These are phyloP conservation scores for Helleia helle DNA, from an alignment of 2,888 invertebrate species.

Conservation along the genomic window DNA sequence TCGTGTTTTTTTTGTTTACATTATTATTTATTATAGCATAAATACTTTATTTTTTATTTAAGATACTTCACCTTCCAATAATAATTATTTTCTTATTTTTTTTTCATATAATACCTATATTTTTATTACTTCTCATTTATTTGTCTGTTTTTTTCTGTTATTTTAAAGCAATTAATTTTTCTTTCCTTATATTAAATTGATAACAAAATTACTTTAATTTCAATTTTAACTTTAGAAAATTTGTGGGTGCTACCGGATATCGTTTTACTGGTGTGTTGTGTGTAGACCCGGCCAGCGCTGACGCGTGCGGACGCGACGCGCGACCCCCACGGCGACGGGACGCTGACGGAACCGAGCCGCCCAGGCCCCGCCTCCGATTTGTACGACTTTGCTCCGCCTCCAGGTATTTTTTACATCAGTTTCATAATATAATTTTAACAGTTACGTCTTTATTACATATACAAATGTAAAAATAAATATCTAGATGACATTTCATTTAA, in stretches of 20 bases:
- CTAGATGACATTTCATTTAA: no score
- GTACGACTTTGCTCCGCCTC: constrained; percentile 40
- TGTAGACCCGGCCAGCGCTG: constrained; percentile 17
- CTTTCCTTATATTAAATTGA: neutral
- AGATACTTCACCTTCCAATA: neutral
- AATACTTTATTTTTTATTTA: neutral
- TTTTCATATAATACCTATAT: neutral
- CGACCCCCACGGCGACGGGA: constrained; percentile 27
- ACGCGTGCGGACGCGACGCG: constrained; percentile 24
- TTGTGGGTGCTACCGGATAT: no score
- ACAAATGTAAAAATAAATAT: no score
- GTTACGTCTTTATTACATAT: no score
- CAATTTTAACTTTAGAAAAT: no score
- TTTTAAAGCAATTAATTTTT: neutral
- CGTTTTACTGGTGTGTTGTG: no score
- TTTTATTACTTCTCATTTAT: neutral
- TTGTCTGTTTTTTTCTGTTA: neutral
- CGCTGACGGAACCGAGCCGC: constrained; percentile 28
- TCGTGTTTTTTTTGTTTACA: neutral
- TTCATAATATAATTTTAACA: no score
- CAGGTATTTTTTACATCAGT: constrained; percentile 42
- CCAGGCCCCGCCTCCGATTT: constrained; percentile 36
- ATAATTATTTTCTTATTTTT: neutral
- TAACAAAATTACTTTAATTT: no score
- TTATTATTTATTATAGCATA: neutral